Base-by-base conservation (phyloP, 2,113 vertebrate genomes). In the Hippopotamus amphibius region DNA sequence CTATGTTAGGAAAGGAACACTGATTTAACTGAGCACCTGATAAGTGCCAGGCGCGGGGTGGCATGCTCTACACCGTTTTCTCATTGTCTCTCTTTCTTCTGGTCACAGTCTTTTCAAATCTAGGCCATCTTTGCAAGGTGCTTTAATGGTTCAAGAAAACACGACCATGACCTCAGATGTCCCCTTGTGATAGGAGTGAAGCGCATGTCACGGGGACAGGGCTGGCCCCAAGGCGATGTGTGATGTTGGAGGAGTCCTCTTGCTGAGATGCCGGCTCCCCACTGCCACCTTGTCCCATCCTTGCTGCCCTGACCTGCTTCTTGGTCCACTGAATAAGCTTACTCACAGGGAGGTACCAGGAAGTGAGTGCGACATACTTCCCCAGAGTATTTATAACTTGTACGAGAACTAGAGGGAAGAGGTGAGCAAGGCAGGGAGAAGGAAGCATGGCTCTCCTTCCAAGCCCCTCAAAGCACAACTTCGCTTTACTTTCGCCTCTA, bases 191-290 rank as follows among this genome's bases (percentile, higher is more conserved):
- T 1, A 59, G 57, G 74, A 84, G 55, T 19, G 3, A 30, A 43
- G n/a, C 1, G 0, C 13, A 4, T 2, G 15, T 46, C 72, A 2
- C 21, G 3, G 71, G 57, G 14, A n/a, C 5, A 3, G 21, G 81
- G 61, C 41, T 6, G 76, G 41, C 10, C 15, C 88, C 22, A 10
- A 61, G 37, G 7, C 14, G 28, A 4, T 6, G 12, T 2, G n/a
- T 4, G n/a, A 68, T 2, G 21, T 4, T 30, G 77, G 48, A 72
- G 37, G 30, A 48, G 46, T 61, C 26, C 41, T 59, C 80, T 50
- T 16, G 17, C 71, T 19, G 6, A 48, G 80, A 57, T 2, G 33
- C 59, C 24, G 0, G 6, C 80, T 69, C 7, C 14, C 21, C 17
- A n/a, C 26, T 24, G 55, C 63, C 1, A 0, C 6, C 84, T 50